A percentile compares a stretch with the other conserved stretches of the same genome.
phyloP scores from a whole-genome alignment of 2,113 vertebrate species.

The Bos taurus region DNA sequence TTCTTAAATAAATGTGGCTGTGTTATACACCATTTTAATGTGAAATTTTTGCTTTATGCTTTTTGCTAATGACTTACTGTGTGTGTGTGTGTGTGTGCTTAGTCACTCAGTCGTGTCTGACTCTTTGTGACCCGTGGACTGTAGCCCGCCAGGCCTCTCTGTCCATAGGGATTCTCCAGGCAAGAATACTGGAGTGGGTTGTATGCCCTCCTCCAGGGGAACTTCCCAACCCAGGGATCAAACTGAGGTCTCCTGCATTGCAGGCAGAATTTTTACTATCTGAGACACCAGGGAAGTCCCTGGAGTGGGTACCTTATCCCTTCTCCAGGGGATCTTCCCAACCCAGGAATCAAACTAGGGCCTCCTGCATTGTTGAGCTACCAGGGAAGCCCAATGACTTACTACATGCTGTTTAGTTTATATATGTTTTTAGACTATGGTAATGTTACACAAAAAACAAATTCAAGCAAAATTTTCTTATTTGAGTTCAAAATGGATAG shows the following conservation, averaged over 20 bases:
- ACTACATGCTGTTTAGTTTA: background rate
- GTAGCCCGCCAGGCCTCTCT: background rate
- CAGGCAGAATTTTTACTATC: background rate
- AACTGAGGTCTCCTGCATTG: background rate
- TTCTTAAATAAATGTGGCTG: background rate
- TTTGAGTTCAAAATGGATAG: background rate
- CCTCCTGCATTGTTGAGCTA: background rate
- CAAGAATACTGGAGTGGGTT: background rate
- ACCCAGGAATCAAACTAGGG: background rate
- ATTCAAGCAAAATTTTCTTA: background rate
- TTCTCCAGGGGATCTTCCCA: background rate
- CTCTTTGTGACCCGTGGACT: background rate
- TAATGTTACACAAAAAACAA: background rate
- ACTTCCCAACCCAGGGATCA: background rate
- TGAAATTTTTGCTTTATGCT: background rate
- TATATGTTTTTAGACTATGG: background rate
- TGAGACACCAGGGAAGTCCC: background rate
- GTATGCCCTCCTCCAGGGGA: background rate
- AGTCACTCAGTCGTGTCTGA: background rate
- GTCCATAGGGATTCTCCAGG: background rate
- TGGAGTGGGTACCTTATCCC: background rate
- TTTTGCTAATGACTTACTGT: background rate
- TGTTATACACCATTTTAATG: background rate
- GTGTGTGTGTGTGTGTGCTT: background rate
- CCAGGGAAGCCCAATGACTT: background rate